phyloP scores from a whole-genome alignment of 2,888 invertebrate genomes.

The Dusona sp. region DNA sequence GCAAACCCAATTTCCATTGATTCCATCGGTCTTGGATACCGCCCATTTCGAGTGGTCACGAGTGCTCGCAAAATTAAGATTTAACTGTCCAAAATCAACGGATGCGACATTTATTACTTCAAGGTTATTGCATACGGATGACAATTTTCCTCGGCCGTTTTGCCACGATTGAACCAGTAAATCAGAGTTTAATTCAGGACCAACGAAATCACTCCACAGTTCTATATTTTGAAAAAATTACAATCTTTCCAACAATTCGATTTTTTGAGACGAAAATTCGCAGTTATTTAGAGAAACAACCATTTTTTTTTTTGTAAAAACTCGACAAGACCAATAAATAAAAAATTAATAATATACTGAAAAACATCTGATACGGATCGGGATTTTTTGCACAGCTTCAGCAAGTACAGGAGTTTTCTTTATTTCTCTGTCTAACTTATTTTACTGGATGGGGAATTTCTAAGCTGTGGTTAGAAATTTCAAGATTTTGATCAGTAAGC shows the following conservation, averaged over 20 bases:
- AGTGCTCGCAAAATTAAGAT: slow-evolving; percentile 88
- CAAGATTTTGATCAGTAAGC: neutral
- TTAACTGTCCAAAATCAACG: slow-evolving; percentile 86
- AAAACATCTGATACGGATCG: neutral
- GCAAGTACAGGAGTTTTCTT: too few relatives aligned
- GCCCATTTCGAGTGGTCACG: slow-evolving; percentile 96
- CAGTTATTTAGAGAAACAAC: neutral
- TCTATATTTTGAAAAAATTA: slow-evolving; percentile 84
- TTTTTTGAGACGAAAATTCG: neutral
- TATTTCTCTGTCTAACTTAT: neutral
- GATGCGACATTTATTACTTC: slow-evolving; percentile 89
- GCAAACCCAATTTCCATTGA: slow-evolving; percentile 91
- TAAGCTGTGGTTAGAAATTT: neutral
- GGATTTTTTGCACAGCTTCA: neutral
- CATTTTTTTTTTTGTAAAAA: too few relatives aligned
- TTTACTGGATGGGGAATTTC: neutral
- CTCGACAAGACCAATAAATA: too few relatives aligned
- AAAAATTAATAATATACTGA: neutral
- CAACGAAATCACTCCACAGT: slow-evolving; percentile 92
- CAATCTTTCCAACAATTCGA: neutral
- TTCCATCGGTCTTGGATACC: slow-evolving; percentile 86
- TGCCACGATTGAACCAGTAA: slow-evolving; percentile 90
- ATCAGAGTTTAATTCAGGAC: slow-evolving; percentile 89
- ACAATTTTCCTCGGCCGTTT: slow-evolving; percentile 91
- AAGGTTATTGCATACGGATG: slow-evolving; percentile 89